Conservation (phyloP, 2,797 vertebrate genomes). For the Aulostomus chinensis region DNA sequence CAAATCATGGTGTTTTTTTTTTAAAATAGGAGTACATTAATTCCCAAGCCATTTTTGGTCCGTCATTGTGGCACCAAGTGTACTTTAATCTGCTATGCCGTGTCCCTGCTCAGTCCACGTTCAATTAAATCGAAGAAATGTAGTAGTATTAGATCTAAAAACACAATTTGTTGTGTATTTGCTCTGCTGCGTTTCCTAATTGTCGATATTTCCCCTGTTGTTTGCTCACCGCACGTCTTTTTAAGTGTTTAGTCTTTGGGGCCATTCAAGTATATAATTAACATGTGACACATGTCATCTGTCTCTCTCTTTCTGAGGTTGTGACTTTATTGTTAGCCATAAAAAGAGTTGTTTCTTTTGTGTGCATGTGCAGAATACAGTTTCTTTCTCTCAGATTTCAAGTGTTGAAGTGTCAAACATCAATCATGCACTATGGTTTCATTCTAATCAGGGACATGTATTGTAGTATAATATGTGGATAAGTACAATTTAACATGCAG, state of each 20-base stretch:
- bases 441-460: no score
- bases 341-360: constrained; percentile 9
- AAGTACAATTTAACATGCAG: no score
- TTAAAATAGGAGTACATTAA: constrained; percentile 23
- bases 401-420: no score
- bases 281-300: constrained; percentile 36
- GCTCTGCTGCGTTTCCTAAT: constrained; percentile 67
- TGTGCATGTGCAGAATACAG: no score
- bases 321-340: constrained; percentile 5
- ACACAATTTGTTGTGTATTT: constrained; percentile 66
- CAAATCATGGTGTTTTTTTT: constrained; percentile 16
- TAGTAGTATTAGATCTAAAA: constrained; percentile 56
- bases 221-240: constrained; percentile 56
- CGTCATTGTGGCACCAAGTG: constrained; percentile 1
- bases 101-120: constrained; percentile 54
- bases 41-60: constrained; percentile 8
- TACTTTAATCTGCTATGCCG: constrained; percentile 27
- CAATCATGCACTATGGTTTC: no score
- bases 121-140: constrained; percentile 64
- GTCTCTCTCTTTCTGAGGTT: constrained; percentile 1
- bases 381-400: no score
- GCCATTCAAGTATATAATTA: constrained; percentile 59
- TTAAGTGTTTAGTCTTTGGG: constrained; percentile 52
- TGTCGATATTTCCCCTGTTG: constrained; percentile 61
- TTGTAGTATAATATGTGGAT: no score